Percentiles rank a stretch among this genome's conserved stretches.
These are phyloP conservation scores for Leuctra nigra DNA, from an alignment of 2,888 invertebrate species.

Conservation along the genomic window DNA sequence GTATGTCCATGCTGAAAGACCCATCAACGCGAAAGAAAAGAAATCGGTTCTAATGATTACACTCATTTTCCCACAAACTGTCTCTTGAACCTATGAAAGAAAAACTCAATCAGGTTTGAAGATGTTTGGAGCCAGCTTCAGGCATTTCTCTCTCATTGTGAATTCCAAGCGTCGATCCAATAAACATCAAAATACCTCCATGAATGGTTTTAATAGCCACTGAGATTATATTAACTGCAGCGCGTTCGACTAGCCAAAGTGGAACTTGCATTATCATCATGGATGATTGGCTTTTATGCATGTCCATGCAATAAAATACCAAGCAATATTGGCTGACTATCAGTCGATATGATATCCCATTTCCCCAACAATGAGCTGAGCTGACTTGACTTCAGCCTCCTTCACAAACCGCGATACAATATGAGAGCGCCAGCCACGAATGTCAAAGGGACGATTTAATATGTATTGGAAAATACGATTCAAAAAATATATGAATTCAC, in stretches of 20 bases:
- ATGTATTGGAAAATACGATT: slow-evolving; percentile 15
- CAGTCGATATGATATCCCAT: not conserved
- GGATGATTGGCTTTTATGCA: not conserved
- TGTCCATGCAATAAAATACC: slow-evolving; percentile 3
- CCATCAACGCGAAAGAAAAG: too few relatives aligned
- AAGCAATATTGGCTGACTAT: not conserved
- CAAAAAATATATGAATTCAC: not conserved
- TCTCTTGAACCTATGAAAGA: too few relatives aligned
- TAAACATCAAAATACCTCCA: slow-evolving; percentile 1
- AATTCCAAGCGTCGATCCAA: slow-evolving; percentile 7
- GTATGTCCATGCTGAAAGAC: too few relatives aligned
- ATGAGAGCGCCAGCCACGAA: not conserved
- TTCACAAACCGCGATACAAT: not conserved
- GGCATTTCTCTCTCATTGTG: not conserved
- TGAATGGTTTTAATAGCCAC: not conserved
- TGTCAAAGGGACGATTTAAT: slow-evolving; percentile 12
- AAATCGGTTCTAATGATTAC: too few relatives aligned
- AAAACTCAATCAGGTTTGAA: too few relatives aligned
- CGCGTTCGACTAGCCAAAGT: not conserved
- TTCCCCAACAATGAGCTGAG: not conserved
- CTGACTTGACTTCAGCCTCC: not conserved
- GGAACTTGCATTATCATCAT: not conserved
- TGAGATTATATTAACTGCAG: not conserved
- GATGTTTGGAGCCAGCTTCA: too few relatives aligned
- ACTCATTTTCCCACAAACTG: too few relatives aligned